phyloP scores from a whole-genome alignment of 1,140 invertebrate genomes.

The Plectrocnemia conspersa region DNA sequence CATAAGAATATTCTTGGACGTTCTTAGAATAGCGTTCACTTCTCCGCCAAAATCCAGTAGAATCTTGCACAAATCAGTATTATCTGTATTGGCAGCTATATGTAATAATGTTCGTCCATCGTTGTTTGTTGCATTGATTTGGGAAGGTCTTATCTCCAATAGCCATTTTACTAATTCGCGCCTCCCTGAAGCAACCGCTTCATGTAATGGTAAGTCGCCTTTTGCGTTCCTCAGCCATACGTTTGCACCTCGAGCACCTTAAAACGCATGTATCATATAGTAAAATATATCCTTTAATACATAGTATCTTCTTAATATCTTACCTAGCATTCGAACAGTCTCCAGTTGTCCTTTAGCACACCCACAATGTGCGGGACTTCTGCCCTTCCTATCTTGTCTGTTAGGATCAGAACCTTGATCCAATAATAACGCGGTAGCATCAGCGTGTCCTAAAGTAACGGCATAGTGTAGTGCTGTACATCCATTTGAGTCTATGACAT shows the following conservation, averaged over 20 bases:
- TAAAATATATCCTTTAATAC: not conserved
- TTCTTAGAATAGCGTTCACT: constrained; percentile 78
- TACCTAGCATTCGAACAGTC: constrained; percentile 54
- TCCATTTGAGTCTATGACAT: constrained; percentile 83
- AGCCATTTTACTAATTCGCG: constrained; percentile 85
- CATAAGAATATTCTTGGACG: constrained; percentile 73
- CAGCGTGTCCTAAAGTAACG: constrained; percentile 90
- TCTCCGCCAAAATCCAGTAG: constrained; percentile 75
- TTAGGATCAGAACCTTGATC: constrained; percentile 86
- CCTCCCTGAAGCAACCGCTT: constrained; percentile 87
- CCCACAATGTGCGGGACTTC: constrained; percentile 78
- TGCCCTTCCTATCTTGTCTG: constrained; percentile 85
- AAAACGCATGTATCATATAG: too few relatives aligned
- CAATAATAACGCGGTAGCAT: constrained; percentile 84
- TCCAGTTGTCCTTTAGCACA: constrained; percentile 90
- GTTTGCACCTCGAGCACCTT: constrained; percentile 78
- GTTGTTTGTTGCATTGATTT: constrained; percentile 84
- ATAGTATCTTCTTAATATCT: constrained; percentile 5
- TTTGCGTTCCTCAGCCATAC: constrained; percentile 88
- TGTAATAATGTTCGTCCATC: constrained; percentile 91
- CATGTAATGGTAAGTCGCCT: constrained; percentile 89
- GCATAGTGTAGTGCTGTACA: constrained; percentile 96
- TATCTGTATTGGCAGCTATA: constrained; percentile 89
- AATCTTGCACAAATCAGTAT: constrained; percentile 89
- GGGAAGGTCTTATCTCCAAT: constrained; percentile 71